phyloP scores from a whole-genome alignment of 2,888 invertebrate species.

The Hyles lineata region DNA sequence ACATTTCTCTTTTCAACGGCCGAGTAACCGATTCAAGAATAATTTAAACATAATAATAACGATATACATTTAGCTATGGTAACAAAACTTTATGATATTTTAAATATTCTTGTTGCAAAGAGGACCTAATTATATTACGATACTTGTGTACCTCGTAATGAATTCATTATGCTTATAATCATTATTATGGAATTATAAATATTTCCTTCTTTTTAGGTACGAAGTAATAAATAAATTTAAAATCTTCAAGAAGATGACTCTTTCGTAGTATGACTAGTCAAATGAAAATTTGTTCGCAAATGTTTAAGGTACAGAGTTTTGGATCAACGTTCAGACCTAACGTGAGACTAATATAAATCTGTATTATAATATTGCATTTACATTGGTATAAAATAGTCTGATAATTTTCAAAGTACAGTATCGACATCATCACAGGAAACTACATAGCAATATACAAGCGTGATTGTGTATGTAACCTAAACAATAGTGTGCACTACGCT shows the following conservation, averaged over 20 bases:
- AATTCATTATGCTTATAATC: conserved; percentile 28
- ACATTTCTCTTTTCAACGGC: conserved; percentile 28
- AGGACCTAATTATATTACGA: conserved; percentile 33
- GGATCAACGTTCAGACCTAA: conserved; percentile 18
- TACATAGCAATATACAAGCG: conserved; percentile 65
- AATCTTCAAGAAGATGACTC: conserved; percentile 69
- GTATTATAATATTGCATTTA: conserved; percentile 51
- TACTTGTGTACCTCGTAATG: conserved; percentile 34
- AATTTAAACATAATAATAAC: conserved; percentile 58
- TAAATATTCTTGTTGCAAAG: conserved; percentile 33
- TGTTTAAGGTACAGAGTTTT: conserved; percentile 38
- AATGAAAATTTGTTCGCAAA: conserved; percentile 62
- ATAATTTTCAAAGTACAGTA: conserved; percentile 57
- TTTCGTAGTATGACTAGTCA: conserved; percentile 82
- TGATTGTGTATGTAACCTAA: conserved; percentile 47
- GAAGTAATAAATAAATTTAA: conserved; percentile 78
- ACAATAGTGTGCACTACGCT: conserved; percentile 57
- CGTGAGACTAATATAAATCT: conserved; percentile 39
- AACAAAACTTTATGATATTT: conserved; percentile 63
- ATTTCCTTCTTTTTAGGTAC: conserved; percentile 41
- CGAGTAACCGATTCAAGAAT: conserved; percentile 35
- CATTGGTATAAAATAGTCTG: conserved; percentile 52
- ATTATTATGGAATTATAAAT: conserved; percentile 34
- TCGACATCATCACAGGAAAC: conserved; percentile 70
- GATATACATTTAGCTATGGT: conserved; percentile 76